Conservation (phyloP, 2,113 vertebrate species). For the Lycocorax pyrrhopterus region DNA sequence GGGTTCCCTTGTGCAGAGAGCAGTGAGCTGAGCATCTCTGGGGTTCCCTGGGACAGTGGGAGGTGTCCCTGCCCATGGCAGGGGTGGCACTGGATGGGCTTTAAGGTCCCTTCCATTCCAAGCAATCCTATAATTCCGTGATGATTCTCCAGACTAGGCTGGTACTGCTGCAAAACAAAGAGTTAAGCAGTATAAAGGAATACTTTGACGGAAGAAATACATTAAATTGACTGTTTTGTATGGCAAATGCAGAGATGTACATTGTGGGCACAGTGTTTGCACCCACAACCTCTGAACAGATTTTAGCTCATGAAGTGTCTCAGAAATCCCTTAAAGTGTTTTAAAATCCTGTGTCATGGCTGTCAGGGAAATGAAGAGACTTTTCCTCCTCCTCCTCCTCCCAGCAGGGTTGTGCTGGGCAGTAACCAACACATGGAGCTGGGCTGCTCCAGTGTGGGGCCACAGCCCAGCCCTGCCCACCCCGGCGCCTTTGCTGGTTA, state of each 20-base stretch:
- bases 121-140: background rate
- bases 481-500: too few relatives aligned
- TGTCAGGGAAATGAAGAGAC: background rate
- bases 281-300: background rate
- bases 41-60: background rate
- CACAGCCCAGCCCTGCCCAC: background rate
- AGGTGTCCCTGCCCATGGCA: background rate
- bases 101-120: background rate
- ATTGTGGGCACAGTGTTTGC: rapidly evolving
- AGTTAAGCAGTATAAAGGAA: background rate
- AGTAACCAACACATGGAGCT: rapidly evolving
- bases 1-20: background rate
- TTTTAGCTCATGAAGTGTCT: background rate
- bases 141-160: background rate
- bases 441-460: background rate
- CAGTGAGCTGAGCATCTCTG: background rate
- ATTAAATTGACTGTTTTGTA: rapidly evolving
- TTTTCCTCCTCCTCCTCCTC: background rate
- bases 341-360: background rate
- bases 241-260: background rate
- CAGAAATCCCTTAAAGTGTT: background rate
- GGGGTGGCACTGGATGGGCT: background rate
- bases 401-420: background rate
- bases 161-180: background rate
- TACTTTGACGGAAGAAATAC: background rate